Evolutionary conservation across 2,113 vertebrate genomes (phyloP).

Genomic region (Amblyornis subalaris): DNA sequence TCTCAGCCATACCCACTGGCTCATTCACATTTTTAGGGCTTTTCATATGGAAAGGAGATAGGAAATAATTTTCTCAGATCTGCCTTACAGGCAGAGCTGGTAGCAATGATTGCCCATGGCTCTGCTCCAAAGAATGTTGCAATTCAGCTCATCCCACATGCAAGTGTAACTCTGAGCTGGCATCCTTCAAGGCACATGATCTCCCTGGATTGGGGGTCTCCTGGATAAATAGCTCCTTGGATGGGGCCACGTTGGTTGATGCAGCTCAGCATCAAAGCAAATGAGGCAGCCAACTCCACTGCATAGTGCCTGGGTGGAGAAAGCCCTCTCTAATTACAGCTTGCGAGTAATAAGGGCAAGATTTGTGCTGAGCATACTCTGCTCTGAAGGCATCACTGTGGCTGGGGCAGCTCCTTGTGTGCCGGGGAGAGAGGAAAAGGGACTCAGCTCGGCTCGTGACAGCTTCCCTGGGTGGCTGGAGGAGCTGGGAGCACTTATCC

Average conservation of each 20-base stretch:
- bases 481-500: neutral
- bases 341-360: neutral
- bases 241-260: neutral
- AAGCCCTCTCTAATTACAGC: neutral
- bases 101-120: neutral
- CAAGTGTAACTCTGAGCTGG: neutral
- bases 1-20: neutral
- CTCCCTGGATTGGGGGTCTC: rapidly evolving
- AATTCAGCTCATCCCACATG: neutral
- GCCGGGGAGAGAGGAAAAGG: rapidly evolving
- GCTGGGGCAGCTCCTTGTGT: rapidly evolving
- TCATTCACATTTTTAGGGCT: neutral
- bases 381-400: rapidly evolving
- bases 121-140: neutral
- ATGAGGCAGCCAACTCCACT: neutral
- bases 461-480: neutral
- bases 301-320: neutral
- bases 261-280: neutral
- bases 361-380: neutral
- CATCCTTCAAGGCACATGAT: rapidly evolving
- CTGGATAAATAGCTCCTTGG: neutral
- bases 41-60: neutral
- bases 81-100: neutral
- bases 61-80: neutral
- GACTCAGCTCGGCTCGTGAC: rapidly evolving